These are phyloP conservation scores for Encarsia formosa DNA, from an alignment of 2,888 invertebrate species.

Conservation along the genomic window DNA sequence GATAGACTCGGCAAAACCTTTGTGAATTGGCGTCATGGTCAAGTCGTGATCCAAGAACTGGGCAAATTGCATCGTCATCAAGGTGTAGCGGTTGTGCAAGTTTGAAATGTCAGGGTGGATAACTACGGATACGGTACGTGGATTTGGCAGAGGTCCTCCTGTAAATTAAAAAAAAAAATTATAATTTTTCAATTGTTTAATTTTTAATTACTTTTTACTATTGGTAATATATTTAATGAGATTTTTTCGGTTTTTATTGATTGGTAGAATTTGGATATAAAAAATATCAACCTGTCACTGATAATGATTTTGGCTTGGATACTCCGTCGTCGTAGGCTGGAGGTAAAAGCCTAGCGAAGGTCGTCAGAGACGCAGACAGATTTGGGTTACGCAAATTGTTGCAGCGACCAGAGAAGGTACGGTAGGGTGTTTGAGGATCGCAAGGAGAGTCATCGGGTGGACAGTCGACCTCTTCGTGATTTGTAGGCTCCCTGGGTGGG, in stretches of 20 bases:
- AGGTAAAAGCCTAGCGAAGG: slow-evolving; percentile 78
- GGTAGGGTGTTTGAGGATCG: slow-evolving; percentile 66
- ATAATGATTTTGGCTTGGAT: slow-evolving; percentile 70
- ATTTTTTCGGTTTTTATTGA: background rate
- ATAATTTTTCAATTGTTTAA: background rate
- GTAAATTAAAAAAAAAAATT: background rate
- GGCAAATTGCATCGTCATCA: slow-evolving; percentile 94
- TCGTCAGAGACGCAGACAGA: slow-evolving; percentile 78
- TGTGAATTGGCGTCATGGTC: slow-evolving; percentile 89
- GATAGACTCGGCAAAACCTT: slow-evolving; percentile 86
- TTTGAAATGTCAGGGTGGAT: slow-evolving; percentile 91
- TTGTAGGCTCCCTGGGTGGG: slow-evolving; percentile 58
- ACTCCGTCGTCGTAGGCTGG: slow-evolving; percentile 87
- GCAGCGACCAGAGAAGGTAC: slow-evolving; percentile 78
- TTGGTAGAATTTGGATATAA: background rate
- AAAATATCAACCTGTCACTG: slow-evolving; percentile 59
- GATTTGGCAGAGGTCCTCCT: slow-evolving; percentile 77
- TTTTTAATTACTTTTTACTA: background rate
- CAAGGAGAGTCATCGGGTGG: slow-evolving; percentile 69
- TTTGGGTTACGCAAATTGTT: slow-evolving; percentile 81
- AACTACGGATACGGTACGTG: slow-evolving; percentile 78
- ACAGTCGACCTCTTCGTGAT: slow-evolving; percentile 66
- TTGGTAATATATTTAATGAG: too few relatives aligned
- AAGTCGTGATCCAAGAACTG: slow-evolving; percentile 93
- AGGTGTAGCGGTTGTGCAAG: slow-evolving; percentile 78